Evolutionary conservation across 2,888 invertebrate species (phyloP).

Genomic region (Eupithecia centaureata): DNA sequence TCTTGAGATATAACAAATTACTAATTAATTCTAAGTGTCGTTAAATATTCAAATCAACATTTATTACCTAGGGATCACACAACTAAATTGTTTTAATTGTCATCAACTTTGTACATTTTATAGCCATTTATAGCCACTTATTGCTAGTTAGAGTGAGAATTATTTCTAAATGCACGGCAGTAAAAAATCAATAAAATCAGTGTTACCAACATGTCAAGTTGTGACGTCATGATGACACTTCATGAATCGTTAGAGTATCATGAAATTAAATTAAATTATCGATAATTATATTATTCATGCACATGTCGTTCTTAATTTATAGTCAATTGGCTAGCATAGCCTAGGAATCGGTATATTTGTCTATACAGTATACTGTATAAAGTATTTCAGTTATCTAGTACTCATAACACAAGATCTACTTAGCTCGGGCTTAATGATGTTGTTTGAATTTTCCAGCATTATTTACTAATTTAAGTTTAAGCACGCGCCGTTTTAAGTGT

Average conservation of each 20-base stretch:
- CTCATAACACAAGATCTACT: no score
- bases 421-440: no score
- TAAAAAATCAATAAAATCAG: constrained; percentile 60
- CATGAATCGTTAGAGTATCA: constrained; percentile 28
- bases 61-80: constrained; percentile 46
- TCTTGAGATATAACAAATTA: constrained; percentile 33
- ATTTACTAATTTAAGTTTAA: no score
- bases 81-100: constrained; percentile 56
- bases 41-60: constrained; percentile 48
- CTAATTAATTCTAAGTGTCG: constrained; percentile 39
- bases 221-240: constrained; percentile 47
- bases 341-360: not conserved
- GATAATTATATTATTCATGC: not conserved
- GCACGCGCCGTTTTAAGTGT: no score
- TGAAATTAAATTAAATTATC: constrained; percentile 16
- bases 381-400: no score
- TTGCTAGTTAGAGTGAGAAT: constrained; percentile 5
- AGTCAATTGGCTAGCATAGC: not conserved
- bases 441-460: no score
- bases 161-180: constrained; percentile 34
- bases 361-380: no score
- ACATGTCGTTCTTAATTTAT: not conserved
- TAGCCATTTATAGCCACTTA: constrained; percentile 17
- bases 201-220: constrained; percentile 44
- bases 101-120: constrained; percentile 52